These are phyloP conservation scores for Leptinotarsa tumamoca DNA, from an alignment of 2,888 invertebrate genomes.

Conservation along the genomic window DNA sequence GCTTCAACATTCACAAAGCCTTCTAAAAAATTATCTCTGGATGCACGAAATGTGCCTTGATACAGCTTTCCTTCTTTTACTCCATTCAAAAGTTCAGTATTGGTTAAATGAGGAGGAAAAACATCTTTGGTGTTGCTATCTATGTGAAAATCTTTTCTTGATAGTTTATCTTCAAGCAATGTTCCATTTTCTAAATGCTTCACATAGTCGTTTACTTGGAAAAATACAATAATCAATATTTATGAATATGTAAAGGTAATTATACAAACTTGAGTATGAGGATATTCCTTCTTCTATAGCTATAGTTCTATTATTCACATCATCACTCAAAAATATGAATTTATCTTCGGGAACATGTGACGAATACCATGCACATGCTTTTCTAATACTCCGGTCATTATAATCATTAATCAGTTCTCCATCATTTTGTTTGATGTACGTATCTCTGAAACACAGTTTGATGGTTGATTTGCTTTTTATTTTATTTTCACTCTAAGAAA, in stretches of 20 bases:
- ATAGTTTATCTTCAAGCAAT: slow-evolving; percentile 85
- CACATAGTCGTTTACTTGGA: slow-evolving; percentile 81
- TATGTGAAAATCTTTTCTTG: slow-evolving; percentile 74
- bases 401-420: slow-evolving; percentile 90
- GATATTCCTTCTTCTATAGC: slow-evolving; percentile 78
- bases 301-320: slow-evolving; percentile 79
- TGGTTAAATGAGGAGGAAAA: slow-evolving; percentile 88
- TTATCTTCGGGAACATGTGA: slow-evolving; percentile 76
- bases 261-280: slow-evolving; percentile 76
- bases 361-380: slow-evolving; percentile 86
- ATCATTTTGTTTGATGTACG: slow-evolving; percentile 84
- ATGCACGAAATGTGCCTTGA: slow-evolving; percentile 88
- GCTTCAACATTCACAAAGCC: slow-evolving; percentile 86
- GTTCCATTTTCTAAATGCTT: slow-evolving; percentile 75
- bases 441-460: slow-evolving; percentile 73
- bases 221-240: neutral
- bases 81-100: slow-evolving; percentile 81
- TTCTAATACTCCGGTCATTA: slow-evolving; percentile 90
- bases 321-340: slow-evolving; percentile 86
- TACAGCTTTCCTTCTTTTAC: slow-evolving; percentile 80
- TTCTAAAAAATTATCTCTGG: slow-evolving; percentile 94
- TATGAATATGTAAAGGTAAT: neutral
- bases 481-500: too few species aligned
- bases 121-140: slow-evolving; percentile 74
- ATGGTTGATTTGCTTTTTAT: too few species aligned